These are phyloP conservation scores for Desoria tigrina DNA, from an alignment of 2,888 invertebrate species.

Conservation along the genomic window DNA sequence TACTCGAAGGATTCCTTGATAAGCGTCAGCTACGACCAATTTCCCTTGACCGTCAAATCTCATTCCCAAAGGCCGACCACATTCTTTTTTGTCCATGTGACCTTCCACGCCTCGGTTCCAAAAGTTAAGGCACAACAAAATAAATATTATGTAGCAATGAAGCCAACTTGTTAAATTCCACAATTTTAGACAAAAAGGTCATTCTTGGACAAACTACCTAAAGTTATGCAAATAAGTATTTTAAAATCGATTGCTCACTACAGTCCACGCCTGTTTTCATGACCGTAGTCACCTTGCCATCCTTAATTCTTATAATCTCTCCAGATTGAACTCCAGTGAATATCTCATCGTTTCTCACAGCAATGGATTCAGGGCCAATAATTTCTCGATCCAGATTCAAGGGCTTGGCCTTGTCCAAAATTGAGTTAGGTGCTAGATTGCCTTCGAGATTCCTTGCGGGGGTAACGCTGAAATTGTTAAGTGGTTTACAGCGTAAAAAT, in stretches of 20 bases:
- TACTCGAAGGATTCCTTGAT: conserved; percentile 83
- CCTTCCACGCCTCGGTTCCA: conserved; percentile 63
- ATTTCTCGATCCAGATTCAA: conserved; percentile 71
- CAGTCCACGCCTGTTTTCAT: conserved; percentile 77
- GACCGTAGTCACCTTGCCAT: conserved; percentile 71
- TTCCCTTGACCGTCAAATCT: conserved; percentile 71
- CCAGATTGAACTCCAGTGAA: conserved; percentile 80
- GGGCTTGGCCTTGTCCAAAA: conserved; percentile 69
- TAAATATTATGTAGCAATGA: background rate
- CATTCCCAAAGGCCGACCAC: conserved; percentile 88
- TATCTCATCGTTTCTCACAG: conserved; percentile 71
- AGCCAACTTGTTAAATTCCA: conserved; percentile 1
- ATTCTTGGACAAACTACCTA: background rate
- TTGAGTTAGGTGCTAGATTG: conserved; percentile 65
- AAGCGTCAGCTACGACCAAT: conserved; percentile 77
- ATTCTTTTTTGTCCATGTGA: conserved; percentile 72
- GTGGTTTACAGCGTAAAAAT: no score
- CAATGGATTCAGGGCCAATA: conserved; percentile 78
- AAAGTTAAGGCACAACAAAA: background rate
- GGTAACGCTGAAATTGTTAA: conserved; percentile 58
- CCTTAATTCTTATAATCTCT: conserved; percentile 73
- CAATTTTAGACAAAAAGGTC: background rate
- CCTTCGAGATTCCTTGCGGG: conserved; percentile 61
- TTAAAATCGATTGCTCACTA: conserved; percentile 60
- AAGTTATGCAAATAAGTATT: background rate